Evolutionary conservation across 2,113 vertebrate genomes (phyloP), one percentile per base, ranked within the genome.

Genomic region (Microcebus tavaratra): DNA sequence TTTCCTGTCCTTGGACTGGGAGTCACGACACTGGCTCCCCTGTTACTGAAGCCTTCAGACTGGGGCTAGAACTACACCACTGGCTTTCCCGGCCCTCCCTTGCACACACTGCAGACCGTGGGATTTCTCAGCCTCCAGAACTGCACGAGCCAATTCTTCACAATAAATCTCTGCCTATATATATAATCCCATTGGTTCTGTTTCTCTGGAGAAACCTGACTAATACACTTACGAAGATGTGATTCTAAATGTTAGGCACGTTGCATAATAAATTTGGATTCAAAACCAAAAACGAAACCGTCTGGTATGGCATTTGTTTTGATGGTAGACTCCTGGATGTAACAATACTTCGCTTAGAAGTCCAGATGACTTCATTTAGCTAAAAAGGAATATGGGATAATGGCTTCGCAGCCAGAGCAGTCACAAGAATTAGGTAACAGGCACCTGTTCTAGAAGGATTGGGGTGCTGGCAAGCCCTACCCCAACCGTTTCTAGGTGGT

Each of bases 151-250:
- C 65, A 89, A 70, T 89, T 89, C 70, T 79, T 84, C 29, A 42
- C 57, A 23, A 89, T 50, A 78, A 78, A 78, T 90, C 73, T 86
- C 81, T 75, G 81, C 73, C 53, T 72, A 65, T 80, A 76, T 61
- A 89, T n/a, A 93, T 80, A 80, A 90, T 81, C 75, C 36, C 55
- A 86, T 75, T 75, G 53, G 55, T 80, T 94, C 73, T 81, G 73
- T 86, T 73, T 78, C 75, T 81, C 55, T 18, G 63, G 55, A 86
- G 91, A 96, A 73, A 36, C 65, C 55, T 84, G 86, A 79, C 70
- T 96, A 90, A 93, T 55, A 57, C 45, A 85, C 36, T 89, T 67
- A 90, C 0, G 61, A 85, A 97, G 94, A 88, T 42, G 65, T n/a
- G 82, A 75, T 87, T 93, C 68, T 59, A 84, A 93, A 88, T 87